Conservation (phyloP, 2,888 invertebrate genomes). For the Xylocampa areola region DNA sequence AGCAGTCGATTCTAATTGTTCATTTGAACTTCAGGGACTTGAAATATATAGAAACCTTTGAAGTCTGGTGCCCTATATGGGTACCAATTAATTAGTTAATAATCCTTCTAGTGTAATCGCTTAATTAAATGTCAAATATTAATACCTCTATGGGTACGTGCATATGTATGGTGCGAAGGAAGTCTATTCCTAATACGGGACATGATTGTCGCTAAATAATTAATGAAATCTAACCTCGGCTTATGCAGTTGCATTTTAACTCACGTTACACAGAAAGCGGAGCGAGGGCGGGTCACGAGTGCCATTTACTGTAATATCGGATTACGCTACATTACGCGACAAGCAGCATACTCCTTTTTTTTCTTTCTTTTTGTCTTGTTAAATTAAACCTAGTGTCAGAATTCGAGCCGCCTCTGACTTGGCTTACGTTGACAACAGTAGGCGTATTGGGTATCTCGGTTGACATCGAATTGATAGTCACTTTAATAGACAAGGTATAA, state of each 20-base stretch:
- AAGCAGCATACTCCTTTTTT: neutral
- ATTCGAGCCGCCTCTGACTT: no score
- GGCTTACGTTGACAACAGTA: no score
- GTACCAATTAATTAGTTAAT: constrained; percentile 19
- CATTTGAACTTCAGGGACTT: constrained; percentile 41
- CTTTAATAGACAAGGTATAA: no score
- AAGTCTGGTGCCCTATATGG: neutral
- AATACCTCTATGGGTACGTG: neutral
- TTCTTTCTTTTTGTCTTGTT: no score
- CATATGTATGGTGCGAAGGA: constrained; percentile 14
- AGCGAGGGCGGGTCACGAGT: constrained; percentile 44
- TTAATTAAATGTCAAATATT: constrained; percentile 9
- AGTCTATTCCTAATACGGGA: constrained; percentile 23
- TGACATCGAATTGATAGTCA: no score
- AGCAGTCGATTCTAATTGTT: constrained; percentile 9
- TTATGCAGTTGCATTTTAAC: constrained; percentile 24
- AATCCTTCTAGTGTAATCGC: constrained; percentile 10
- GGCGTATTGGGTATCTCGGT: no score
- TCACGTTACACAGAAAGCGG: constrained; percentile 22
- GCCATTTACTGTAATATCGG: constrained; percentile 7
- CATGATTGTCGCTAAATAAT: constrained; percentile 24
- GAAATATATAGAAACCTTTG: no score
- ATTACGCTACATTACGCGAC: neutral
- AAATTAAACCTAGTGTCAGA: no score
- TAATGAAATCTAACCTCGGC: constrained; percentile 39